Percentiles rank a stretch among this genome's conserved stretches.
Evolutionary conservation across 2,113 vertebrate species (phyloP).

Genomic region (Hemichromis elongatus): DNA sequence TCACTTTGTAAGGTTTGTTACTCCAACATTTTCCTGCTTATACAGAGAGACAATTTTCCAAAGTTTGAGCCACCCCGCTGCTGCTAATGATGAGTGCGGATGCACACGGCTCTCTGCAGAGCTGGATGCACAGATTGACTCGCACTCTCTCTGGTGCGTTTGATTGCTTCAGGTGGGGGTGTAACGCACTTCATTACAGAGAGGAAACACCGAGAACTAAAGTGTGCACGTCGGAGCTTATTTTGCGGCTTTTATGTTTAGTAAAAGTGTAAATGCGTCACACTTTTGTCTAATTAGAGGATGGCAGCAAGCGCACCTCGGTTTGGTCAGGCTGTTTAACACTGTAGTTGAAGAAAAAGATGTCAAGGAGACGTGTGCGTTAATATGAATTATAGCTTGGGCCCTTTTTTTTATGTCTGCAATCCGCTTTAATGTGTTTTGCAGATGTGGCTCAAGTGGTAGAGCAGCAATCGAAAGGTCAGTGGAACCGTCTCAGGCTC

Average conservation of each 20-base stretch:
- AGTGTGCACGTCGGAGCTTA: not conserved
- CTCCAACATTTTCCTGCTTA: not conserved
- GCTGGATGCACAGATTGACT: not conserved
- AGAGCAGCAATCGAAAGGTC: not conserved
- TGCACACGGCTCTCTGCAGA: not conserved
- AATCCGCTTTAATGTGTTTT: not conserved
- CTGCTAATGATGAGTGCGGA: constrained; percentile 28
- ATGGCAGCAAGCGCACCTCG: not conserved
- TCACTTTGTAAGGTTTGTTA: not conserved
- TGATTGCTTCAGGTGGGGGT: constrained; percentile 23
- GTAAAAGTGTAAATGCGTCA: not conserved
- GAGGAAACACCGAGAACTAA: not conserved
- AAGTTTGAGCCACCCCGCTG: constrained; percentile 21
- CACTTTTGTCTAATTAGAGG: not conserved
- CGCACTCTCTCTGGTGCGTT: not conserved
- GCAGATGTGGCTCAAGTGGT: not conserved
- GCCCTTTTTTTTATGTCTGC: not conserved
- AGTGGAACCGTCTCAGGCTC: not conserved
- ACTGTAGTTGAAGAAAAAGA: not conserved
- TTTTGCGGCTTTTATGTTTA: not conserved
- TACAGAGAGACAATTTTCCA: not conserved
- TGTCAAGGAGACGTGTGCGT: not conserved
- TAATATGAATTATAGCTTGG: not conserved
- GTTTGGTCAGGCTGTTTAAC: not conserved
- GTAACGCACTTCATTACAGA: constrained; percentile 4